These are phyloP conservation scores for Phalacrocorax aristotelis DNA, from an alignment of 2,113 vertebrate species.

Conservation along the genomic window DNA sequence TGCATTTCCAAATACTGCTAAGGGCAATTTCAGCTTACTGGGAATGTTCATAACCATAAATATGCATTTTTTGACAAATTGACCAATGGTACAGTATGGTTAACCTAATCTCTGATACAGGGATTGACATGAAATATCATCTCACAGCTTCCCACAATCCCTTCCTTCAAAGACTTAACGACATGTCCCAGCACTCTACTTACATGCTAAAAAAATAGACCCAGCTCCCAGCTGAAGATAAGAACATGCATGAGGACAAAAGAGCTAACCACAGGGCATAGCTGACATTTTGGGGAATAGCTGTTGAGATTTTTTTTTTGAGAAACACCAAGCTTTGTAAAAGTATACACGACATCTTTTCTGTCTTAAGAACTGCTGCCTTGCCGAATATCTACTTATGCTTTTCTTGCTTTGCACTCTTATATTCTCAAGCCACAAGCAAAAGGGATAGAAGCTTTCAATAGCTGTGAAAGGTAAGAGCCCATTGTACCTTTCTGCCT, in stretches of 20 bases:
- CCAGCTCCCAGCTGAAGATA: not conserved
- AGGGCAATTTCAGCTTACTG: not conserved
- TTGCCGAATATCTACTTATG: not conserved
- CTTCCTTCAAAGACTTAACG: not conserved
- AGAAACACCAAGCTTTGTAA: not conserved
- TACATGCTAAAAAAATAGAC: not conserved
- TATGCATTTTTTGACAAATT: not conserved
- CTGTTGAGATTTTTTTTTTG: not conserved
- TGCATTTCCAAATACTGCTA: not conserved
- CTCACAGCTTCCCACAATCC: not conserved
- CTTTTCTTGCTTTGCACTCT: not conserved
- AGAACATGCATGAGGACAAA: not conserved
- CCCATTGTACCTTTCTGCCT: not conserved
- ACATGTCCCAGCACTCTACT: not conserved
- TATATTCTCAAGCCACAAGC: not conserved
- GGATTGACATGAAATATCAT: not conserved
- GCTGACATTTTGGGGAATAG: not conserved
- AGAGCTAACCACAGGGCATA: not conserved
- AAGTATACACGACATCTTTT: not conserved
- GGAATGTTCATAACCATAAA: not conserved
- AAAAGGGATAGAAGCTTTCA: not conserved
- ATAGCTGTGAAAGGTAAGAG: not conserved
- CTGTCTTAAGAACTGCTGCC: not conserved
- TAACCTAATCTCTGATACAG: not conserved
- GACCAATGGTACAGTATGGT: not conserved